Base-by-base conservation (phyloP, 2,797 vertebrate genomes). In the Macrochelys suwanniensis region DNA sequence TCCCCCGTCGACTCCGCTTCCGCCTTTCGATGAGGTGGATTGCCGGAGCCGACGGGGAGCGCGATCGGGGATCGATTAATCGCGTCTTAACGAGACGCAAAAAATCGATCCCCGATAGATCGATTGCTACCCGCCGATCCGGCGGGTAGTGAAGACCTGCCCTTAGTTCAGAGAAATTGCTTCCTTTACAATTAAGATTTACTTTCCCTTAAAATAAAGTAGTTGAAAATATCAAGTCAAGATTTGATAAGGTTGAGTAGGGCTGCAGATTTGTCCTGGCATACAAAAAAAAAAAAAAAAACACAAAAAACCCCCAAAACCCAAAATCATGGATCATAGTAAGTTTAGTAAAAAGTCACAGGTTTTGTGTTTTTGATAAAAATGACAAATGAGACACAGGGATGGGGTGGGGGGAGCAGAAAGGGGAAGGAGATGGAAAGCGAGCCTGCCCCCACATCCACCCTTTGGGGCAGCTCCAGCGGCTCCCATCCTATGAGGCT, bases 131-230 rank as follows among this genome's bases (percentile, higher is more conserved):
- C n/a, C n/a, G n/a, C n/a, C n/a, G n/a, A n/a, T n/a, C n/a, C n/a
- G n/a, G n/a, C n/a, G n/a, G n/a, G n/a, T n/a, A n/a, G n/a, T n/a
- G n/a, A n/a, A n/a, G n/a, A n/a, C n/a, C n/a, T n/a, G n/a, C n/a
- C n/a, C n/a, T n/a, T n/a, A 95, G 93, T 94, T 94, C 87, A 88
- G 85, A 90, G 65, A 71, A 93, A 81, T 68, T 85, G 71, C 91
- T 88, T 85, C 74, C 85, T 92, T 91, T 94, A 95, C 80, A 65
- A 80, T 86, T 65, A 92, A 87, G 94, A 57, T 91, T 93, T 65
- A 17, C 51, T 65, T 37, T 37, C 8, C 17, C n/a, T 37, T 90
- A 26, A 92, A 95, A 81, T 51, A 91, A 50, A 53, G 87, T 26
- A 85, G 45, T 85, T 92, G 78, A 87, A 84, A 83, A 84, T 82